Percentiles rank a stretch among this genome's conserved stretches.
phyloP scores from a whole-genome alignment of 1,140 invertebrate species.

The Zaprionus africanus region DNA sequence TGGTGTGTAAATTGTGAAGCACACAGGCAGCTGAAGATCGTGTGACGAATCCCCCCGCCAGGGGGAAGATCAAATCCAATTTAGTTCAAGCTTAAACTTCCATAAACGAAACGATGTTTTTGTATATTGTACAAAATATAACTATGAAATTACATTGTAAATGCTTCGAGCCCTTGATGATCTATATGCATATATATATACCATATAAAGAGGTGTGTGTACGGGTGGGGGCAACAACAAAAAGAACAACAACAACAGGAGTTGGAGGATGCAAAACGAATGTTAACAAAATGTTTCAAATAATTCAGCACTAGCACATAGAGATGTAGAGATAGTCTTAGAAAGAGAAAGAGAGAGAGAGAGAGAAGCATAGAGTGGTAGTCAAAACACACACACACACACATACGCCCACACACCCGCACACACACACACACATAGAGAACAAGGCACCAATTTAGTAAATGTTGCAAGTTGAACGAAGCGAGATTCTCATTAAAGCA shows the following conservation, averaged over 20 bases:
- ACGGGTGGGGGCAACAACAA: neutral
- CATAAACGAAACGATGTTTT: conserved; percentile 3
- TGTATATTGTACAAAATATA: conserved; percentile 48
- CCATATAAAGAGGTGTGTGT: neutral
- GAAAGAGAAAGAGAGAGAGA: conserved; percentile 4
- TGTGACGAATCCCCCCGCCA: neutral
- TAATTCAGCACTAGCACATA: conserved; percentile 74
- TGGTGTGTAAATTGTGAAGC: conserved; percentile 10
- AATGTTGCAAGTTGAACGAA: conserved; percentile 44
- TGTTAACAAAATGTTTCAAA: conserved; percentile 74
- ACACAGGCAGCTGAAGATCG: conserved; percentile 14
- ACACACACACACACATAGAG: neutral
- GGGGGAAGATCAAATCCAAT: neutral
- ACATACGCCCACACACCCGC: neutral
- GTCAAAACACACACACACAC: conserved; percentile 5
- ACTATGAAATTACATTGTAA: conserved; percentile 33
- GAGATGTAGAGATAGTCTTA: conserved; percentile 41
- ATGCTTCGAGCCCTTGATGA: conserved; percentile 5
- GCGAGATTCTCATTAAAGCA: conserved; percentile 66
- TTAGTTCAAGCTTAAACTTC: neutral
- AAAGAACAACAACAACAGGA: too few species aligned
- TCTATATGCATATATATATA: neutral
- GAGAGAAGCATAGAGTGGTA: conserved; percentile 10
- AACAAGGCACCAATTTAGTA: conserved; percentile 64
- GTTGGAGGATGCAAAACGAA: conserved; percentile 28